Evolutionary conservation across 2,113 vertebrate genomes (phyloP), one percentile per base, ranked within the genome.

Genomic region (Vireo altiloquus): DNA sequence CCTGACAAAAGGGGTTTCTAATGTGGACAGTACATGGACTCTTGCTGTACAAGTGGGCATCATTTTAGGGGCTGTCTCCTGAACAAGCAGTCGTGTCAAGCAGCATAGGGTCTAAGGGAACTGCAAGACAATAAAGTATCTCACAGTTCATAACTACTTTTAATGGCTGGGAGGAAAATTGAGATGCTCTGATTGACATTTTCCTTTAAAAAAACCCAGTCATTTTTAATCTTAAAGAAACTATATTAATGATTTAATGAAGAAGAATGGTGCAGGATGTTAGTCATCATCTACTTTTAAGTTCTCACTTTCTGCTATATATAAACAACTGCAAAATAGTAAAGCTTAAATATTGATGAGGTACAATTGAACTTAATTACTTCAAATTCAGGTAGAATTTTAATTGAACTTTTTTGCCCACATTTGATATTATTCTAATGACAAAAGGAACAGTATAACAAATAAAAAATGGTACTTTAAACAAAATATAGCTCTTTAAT

Each of bases 301-400:
- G n/a, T 76, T 85, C 53, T 90, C 53, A 65, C 13, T n/a, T 69
- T 93, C 78, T 92, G 57, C 76, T 61, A 35, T 79, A 69, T 81
- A 72, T 68, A 71, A 93, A 90, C 52, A 95, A 83, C 63, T 71
- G 35, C 31, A 77, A 91, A 95, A 79, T 64, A 49, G 50, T 72
- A 66, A 90, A 94, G n/a, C 24, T 90, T 92, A 93, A 91, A 71
- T 86, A 86, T 80, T 90, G 80, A 92, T 96, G 74, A 77, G 84
- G 53, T 84, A 64, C 35, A 75, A 50, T 70, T 91, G 95, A 95
- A 54, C 64, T 56, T 94, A 97, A 98, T 96, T 95, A 97, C 82
- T 98, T 96, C 95, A 97, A 70, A 92, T 97, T 87, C 74, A 97
- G 92, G 96, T 97, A 97, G 91, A 92, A 97, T 96, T 98, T 97